These are phyloP conservation scores for Hanleya hanleyi DNA, from an alignment of 2,888 invertebrate genomes.

Conservation along the genomic window DNA sequence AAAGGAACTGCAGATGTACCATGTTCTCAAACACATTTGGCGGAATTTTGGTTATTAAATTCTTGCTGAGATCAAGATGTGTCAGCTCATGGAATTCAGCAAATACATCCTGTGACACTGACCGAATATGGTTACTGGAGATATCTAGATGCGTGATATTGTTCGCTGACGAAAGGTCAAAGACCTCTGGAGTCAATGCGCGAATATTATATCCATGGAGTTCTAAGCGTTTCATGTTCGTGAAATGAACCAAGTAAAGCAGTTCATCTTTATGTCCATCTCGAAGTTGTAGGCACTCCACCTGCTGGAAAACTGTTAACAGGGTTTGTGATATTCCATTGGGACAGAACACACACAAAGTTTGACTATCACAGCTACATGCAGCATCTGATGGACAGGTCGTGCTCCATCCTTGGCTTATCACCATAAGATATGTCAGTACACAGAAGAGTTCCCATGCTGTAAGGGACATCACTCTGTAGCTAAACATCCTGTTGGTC, in stretches of 20 bases:
- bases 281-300: neutral
- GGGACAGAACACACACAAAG: no score
- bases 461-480: no score
- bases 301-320: no score
- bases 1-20: conserved; percentile 34
- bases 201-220: neutral
- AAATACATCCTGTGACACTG: conserved; percentile 20
- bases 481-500: no score
- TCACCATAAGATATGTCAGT: no score
- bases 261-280: neutral
- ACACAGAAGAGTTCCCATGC: no score
- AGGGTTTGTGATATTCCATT: no score
- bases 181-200: neutral
- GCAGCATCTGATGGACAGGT: no score
- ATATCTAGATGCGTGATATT: conserved; percentile 20
- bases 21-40: conserved; percentile 36
- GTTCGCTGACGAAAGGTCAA: neutral
- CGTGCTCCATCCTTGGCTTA: no score
- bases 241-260: neutral
- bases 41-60: conserved; percentile 36
- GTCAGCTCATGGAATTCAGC: conserved; percentile 14
- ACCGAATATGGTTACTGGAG: conserved; percentile 21
- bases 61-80: conserved; percentile 38
- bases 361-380: no score
- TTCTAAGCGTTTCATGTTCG: neutral